These are phyloP conservation scores for Sylvia atricapilla DNA, from an alignment of 2,113 vertebrate species.

Conservation along the genomic window DNA sequence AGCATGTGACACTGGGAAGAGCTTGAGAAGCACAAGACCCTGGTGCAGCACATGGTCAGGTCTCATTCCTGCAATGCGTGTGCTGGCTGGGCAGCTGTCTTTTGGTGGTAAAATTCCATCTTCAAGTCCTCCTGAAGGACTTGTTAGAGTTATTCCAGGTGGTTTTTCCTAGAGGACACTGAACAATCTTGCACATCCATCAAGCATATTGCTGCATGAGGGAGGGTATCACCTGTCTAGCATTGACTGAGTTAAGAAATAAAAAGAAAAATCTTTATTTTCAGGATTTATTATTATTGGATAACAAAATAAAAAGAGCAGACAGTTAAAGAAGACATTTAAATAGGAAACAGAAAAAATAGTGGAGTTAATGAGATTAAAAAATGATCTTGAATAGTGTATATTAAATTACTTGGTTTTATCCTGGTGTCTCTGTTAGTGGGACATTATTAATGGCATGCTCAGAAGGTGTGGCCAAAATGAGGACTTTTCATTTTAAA, in stretches of 20 bases:
- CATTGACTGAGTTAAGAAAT: neutral
- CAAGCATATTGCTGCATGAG: neutral
- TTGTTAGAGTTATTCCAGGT: neutral
- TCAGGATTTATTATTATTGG: neutral
- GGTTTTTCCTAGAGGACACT: neutral
- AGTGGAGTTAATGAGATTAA: neutral
- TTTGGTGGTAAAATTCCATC: neutral
- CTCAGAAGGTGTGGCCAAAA: neutral
- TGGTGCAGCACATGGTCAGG: neutral
- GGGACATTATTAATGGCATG: neutral
- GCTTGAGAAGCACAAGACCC: neutral
- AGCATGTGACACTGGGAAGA: neutral
- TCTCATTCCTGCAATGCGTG: neutral
- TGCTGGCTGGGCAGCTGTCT: neutral
- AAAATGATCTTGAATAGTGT: neutral
- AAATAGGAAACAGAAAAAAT: neutral
- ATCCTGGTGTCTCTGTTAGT: neutral
- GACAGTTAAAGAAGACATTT: neutral
- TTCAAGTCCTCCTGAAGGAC: neutral
- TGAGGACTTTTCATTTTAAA: neutral
- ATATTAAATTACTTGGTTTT: neutral
- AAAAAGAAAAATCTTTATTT: neutral
- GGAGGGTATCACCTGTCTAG: neutral
- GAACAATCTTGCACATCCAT: fast-evolving
- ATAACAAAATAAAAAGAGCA: neutral